Evolutionary conservation across 1,140 invertebrate genomes (phyloP), one percentile per base, ranked within the genome.

Genomic region (Cotesia typhae): DNA sequence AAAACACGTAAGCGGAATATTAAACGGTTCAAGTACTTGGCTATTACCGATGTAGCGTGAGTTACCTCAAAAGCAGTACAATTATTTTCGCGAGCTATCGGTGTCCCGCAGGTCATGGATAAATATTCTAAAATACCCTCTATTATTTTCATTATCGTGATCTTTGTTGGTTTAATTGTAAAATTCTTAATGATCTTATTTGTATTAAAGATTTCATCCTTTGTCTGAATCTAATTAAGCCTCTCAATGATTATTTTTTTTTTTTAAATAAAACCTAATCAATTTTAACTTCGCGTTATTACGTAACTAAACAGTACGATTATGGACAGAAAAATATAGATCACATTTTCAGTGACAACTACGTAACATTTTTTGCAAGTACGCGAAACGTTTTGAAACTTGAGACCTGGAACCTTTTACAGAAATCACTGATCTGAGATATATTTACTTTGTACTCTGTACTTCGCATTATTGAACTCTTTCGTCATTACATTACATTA

Each of bases 1-100:
- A 28, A 28, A 36, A 63, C 60, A 63, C 60, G 60, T 63, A 63
- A 28, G 60, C 60, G 14, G 60, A 37, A 63, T 63, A 63, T 38
- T 63, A 63, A 63, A 63, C 60, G 9, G 7, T 17, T 63, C 60
- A 37, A 36, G 59, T 61, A 37, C 36, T 10, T 59, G 14, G 10
- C 20, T 4, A 20, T 59, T 9, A 59, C 20, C 28, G 20, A 10
- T 28, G 57, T 59, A 59, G 28, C 57, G 57, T 59, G 57, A 59
- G 57, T 59, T 59, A 59, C 17, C 17, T 28, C 14, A 28, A 59
- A 20, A 59, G 57, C 36, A 63, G 28, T 37, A 63, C 36, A 63
- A 63, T 63, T 14, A 57, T 57, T 57, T 63, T 63, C 37, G 36
- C 60, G 35, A 63, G n/a, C 9, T 10, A 63, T 63, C 35, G 37